Conservation (phyloP, 2,888 invertebrate genomes). For the Suillia variegata region DNA sequence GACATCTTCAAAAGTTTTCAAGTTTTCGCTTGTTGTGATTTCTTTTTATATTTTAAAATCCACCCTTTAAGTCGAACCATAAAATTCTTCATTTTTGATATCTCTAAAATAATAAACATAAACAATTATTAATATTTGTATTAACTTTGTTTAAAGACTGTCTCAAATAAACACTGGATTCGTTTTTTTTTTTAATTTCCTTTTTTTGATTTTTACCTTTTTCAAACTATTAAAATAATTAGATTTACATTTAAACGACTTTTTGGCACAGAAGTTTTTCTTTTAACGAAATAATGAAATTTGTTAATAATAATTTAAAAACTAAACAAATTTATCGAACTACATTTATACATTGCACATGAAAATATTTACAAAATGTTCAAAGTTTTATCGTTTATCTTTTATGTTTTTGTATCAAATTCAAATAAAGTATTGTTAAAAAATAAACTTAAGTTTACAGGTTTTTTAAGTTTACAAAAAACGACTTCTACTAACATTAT, state of each 20-base stretch:
- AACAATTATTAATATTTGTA: too few relatives aligned
- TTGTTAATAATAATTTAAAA: neutral
- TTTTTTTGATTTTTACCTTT: too few relatives aligned
- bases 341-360: slow-evolving; percentile 27
- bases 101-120: too few relatives aligned
- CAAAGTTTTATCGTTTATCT: slow-evolving; percentile 1
- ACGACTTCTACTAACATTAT: neutral
- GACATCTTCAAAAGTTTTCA: too few relatives aligned
- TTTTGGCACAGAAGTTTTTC: slow-evolving; percentile 29
- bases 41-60: too few relatives aligned
- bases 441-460: neutral
- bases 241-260: slow-evolving; percentile 26
- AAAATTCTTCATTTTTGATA: too few relatives aligned
- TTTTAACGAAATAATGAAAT: slow-evolving; percentile 25
- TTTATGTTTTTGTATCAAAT: neutral
- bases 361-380: slow-evolving; percentile 30
- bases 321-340: slow-evolving; percentile 20
- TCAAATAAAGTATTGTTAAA: slow-evolving; percentile 18
- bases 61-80: too few relatives aligned
- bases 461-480: too few relatives aligned
- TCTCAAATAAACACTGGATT: too few relatives aligned
- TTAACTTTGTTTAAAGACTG: too few relatives aligned
- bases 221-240: slow-evolving; percentile 2
- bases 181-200: neutral
- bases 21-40: too few relatives aligned